phyloP scores from a whole-genome alignment of 2,888 invertebrate genomes.

The Cactoblastis cactorum region DNA sequence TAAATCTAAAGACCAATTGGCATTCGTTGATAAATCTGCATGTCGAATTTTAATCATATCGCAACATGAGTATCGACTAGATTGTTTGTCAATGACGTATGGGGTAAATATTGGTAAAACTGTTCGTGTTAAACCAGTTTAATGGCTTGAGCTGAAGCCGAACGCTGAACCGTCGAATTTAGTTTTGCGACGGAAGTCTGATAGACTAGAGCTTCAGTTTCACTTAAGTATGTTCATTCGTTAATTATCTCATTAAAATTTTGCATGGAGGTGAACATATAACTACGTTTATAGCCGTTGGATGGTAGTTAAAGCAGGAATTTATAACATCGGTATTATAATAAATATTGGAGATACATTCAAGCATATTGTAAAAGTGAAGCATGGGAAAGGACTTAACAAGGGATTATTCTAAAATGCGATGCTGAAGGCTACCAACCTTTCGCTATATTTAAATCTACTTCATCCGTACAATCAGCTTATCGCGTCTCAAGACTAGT shows the following conservation, averaged over 20 bases:
- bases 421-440: no score
- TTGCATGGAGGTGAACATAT: background rate
- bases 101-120: conserved; percentile 61
- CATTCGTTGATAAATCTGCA: background rate
- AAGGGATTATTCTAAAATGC: no score
- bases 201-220: conserved; percentile 3
- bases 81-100: conserved; percentile 24
- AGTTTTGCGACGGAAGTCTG: conserved; percentile 12
- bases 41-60: background rate
- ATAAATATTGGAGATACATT: no score
- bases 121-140: conserved; percentile 44
- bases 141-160: conserved; percentile 38
- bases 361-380: no score
- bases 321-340: no score
- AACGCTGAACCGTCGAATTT: conserved; percentile 37
- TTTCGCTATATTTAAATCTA: no score
- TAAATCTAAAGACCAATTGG: no score
- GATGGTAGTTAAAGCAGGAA: background rate
- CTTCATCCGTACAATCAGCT: no score
- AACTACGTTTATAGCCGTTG: no score
- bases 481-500: no score
- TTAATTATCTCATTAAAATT: background rate
- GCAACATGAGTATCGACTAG: background rate
- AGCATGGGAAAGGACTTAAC: no score
- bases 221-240: background rate